Base-by-base conservation (phyloP, 2,888 invertebrate species). In the Orthosia gracilis region DNA sequence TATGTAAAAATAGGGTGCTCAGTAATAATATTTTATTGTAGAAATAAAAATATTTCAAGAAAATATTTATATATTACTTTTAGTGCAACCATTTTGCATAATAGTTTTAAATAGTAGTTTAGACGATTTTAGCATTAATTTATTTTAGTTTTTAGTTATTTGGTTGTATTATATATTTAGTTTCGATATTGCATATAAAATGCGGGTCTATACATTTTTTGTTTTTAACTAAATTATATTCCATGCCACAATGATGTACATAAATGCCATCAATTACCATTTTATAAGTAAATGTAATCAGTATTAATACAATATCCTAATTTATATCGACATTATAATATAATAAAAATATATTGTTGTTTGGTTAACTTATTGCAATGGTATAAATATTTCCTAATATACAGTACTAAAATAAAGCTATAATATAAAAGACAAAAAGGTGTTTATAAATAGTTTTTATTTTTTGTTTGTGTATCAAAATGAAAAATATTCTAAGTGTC, bases 231-330 rank as follows among this genome's bases (percentile, higher is more conserved):
- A 94, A 94, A 94, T 94, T 94, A 94, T 93, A 92, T 89, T 90
- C 90, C 91, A 94, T 91, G 92, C 92, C 93, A 93, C 92, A 86
- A 89, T 80, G 74, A 78, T 95, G 95, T 96, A 95, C 92, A 96
- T 96, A 94, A 84, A 83, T 87, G 94, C 94, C 95, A 95, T 95
- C 92, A 91, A 91, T 92, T 95, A 95, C 94, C 92, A 94, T 95
- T 91, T 91, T 90, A 88, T 88, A 92, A 92, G 92, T 93, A 93
- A 93, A 89, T 94, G 88, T 95, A 94, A 96, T 95, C 96, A 96
- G 96, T 96, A 96, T 96, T 96, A 96, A 95, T 93, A 92, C 91
- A 92, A 94, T 94, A 93, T 93, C 89, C 89, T 95, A 93, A 94
- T 94, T 95, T 95, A 94, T 94, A 89, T 91, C 83, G 88, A 91